Evolutionary conservation across 2,797 vertebrate species (phyloP).

Genomic region (Manis javanica): DNA sequence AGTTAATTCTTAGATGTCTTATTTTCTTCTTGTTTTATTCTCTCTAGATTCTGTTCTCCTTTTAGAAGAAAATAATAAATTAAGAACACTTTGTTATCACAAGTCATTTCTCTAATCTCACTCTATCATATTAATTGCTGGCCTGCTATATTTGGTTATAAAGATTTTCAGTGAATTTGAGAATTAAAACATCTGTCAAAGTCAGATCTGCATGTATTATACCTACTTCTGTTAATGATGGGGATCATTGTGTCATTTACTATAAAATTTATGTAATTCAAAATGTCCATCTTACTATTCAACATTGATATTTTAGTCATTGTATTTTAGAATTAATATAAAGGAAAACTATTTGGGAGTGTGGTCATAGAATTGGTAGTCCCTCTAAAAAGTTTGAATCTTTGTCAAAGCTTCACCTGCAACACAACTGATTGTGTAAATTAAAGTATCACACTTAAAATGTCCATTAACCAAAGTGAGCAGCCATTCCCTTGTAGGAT

Average conservation of each 20-base stretch:
- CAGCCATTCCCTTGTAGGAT: neutral
- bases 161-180: conserved; percentile 2
- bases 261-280: conserved; percentile 1
- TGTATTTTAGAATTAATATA: neutral
- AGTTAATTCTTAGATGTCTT: neutral
- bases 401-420: neutral
- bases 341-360: neutral
- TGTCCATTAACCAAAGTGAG: neutral
- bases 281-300: neutral
- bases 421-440: neutral
- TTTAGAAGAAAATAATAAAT: neutral
- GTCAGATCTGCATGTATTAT: neutral
- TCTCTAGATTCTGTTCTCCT: neutral
- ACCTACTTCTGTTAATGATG: neutral
- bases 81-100: neutral
- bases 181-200: neutral
- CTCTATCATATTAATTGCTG: neutral
- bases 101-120: neutral
- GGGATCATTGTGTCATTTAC: neutral
- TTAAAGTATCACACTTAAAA: neutral
- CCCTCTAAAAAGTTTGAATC: neutral
- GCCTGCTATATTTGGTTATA: neutral
- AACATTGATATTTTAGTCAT: conserved; percentile 12
- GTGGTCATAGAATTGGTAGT: neutral
- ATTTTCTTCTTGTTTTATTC: neutral